Evolutionary conservation across 30 jellyfish, hydroid and myxozoan genomes (phyloP).

Genomic region (Morbakka virulenta): DNA sequence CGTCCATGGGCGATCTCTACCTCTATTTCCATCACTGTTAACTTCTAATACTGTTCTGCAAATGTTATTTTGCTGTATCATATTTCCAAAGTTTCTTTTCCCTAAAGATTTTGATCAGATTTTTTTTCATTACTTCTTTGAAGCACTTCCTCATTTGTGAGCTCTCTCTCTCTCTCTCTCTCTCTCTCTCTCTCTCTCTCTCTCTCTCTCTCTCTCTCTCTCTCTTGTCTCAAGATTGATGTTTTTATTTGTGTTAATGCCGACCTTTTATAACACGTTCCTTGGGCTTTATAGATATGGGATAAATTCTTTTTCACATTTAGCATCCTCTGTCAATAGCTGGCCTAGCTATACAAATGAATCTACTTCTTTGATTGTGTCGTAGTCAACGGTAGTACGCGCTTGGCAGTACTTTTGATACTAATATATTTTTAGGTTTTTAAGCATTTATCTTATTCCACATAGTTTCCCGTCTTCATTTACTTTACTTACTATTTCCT

Average conservation of each 20-base stretch:
- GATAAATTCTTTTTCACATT: neutral
- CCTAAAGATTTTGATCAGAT: neutral
- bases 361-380: neutral
- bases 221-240: neutral
- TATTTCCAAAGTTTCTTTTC: neutral
- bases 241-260: neutral
- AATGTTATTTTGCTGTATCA: neutral
- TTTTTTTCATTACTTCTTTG: neutral
- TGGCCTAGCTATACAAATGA: slow-evolving; percentile 4
- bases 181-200: neutral
- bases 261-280: neutral
- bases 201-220: neutral
- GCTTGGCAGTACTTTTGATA: too few species aligned
- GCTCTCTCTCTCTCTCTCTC: neutral
- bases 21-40: neutral
- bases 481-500: too few species aligned
- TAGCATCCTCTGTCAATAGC: neutral
- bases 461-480: too few species aligned
- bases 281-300: neutral
- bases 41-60: neutral
- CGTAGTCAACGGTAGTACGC: too few species aligned
- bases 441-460: too few species aligned
- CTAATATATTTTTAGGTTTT: too few species aligned
- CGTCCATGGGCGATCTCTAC: neutral
- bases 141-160: neutral